Percentiles rank a stretch among this genome's conserved stretches.
Evolutionary conservation across 2,888 invertebrate species (phyloP).

Genomic region (Diploptera punctata): DNA sequence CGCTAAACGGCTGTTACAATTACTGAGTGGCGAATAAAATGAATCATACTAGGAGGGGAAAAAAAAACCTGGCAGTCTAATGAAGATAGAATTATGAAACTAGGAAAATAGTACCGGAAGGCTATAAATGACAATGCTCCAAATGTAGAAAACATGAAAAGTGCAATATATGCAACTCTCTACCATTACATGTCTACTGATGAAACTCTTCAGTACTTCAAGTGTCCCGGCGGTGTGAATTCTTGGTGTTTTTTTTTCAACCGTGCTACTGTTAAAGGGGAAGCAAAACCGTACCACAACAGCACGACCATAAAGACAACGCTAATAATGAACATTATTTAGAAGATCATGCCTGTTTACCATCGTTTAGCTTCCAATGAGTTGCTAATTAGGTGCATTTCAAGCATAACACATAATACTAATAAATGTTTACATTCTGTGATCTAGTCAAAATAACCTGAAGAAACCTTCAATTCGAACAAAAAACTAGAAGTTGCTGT

Average conservation of each 20-base stretch:
- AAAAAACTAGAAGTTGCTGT: neutral
- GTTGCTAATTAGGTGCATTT: neutral
- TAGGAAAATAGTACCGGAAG: neutral
- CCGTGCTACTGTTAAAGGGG: neutral
- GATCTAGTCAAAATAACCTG: neutral
- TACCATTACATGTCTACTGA: neutral
- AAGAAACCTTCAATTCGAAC: neutral
- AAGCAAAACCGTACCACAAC: neutral
- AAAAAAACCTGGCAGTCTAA: neutral
- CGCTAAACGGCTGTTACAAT: neutral
- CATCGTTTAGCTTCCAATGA: neutral
- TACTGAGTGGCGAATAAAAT: neutral
- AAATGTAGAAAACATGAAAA: neutral
- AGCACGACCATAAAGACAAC: neutral
- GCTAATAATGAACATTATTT: too few relatives aligned
- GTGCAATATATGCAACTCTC: neutral
- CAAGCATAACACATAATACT: neutral
- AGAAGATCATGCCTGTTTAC: neutral
- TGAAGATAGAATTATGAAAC: neutral
- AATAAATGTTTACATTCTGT: neutral
- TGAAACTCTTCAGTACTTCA: neutral
- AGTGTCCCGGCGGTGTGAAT: neutral
- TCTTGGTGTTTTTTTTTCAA: neutral
- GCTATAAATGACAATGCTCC: neutral
- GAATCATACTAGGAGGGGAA: neutral